Evolutionary conservation across 2,113 vertebrate genomes (phyloP).

Genomic region (Chloroceryle aenea): DNA sequence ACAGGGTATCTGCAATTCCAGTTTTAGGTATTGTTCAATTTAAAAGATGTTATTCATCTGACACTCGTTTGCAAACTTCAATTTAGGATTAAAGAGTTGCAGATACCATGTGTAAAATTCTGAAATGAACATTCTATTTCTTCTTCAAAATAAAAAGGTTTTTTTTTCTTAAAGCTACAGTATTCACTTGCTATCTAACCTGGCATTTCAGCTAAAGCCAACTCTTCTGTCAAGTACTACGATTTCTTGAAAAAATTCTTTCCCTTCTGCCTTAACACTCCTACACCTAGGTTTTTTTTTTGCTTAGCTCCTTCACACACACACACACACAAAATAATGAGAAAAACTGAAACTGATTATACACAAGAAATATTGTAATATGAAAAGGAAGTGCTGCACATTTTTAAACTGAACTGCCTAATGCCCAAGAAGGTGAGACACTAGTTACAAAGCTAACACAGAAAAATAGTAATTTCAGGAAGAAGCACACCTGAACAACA

Average conservation of each 20-base stretch:
- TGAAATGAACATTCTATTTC: background rate
- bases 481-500: background rate
- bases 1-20: background rate
- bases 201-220: conserved; percentile 8
- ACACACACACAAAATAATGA: too few relatives aligned
- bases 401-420: conserved; percentile 1
- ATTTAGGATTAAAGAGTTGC: background rate
- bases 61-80: background rate
- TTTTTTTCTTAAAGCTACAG: conserved; percentile 18
- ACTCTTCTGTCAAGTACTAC: background rate
- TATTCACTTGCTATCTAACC: conserved; percentile 13
- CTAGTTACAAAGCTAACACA: background rate
- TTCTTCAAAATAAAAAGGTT: background rate
- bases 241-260: background rate
- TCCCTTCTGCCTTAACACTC: conserved; percentile 6
- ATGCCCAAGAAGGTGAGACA: background rate
- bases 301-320: background rate
- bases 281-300: background rate
- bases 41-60: conserved; percentile 7
- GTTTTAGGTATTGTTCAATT: background rate
- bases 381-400: conserved; percentile 14
- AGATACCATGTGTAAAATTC: background rate
- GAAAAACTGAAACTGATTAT: background rate
- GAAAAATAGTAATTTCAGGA: background rate
- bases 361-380: conserved; percentile 2